Base-by-base conservation (phyloP, 2,888 invertebrate species). In the Ophion slaviceki region DNA sequence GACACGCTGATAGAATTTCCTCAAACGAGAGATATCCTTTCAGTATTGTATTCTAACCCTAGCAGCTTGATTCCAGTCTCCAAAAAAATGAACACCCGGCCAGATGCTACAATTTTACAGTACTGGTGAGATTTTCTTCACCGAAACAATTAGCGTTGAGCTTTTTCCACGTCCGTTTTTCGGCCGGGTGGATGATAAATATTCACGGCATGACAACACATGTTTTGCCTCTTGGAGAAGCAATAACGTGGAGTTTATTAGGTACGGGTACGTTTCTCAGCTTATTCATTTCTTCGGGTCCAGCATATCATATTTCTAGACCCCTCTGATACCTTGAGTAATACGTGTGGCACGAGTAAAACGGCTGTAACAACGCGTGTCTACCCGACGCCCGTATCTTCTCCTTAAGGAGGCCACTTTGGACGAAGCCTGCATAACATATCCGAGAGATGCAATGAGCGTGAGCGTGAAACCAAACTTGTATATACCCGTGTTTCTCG, bases 401-500 rank as follows among this genome's bases (percentile, higher is more conserved):
- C 78, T 74, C 80, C 74, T 80, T 80, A 84, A 80, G 80, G 78
- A 85, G 68, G 81, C 59, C 80, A 84, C 76, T 77, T 76, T 77
- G 76, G 67, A 81, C 80, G 74, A 78, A 81, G 67, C 66, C 81
- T 85, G 80, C 77, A 81, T 85, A 84, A 81, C 64, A 20, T 76
- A 66, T 80, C 62, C 72, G 53, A 85, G 53, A 53, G 81, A 68
- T 78, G 81, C 77, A 74, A 77, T 74, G 78, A 78, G 80, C 84
- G 72, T 45, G 84, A 84, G 84, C 81, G 85, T 78, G 61, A 78
- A 81, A 57, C 67, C 81, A 85, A 74, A 68, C 77, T 74, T 72
- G 53, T 62, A 76, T 81, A 87, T 89, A 80, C 70, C 77, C 32
- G 40, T 82, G 82, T 87, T 66, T 47, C 82, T 82, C 78, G 72